phyloP scores from a whole-genome alignment of 1,140 invertebrate species.

The Bombus breviceps region DNA sequence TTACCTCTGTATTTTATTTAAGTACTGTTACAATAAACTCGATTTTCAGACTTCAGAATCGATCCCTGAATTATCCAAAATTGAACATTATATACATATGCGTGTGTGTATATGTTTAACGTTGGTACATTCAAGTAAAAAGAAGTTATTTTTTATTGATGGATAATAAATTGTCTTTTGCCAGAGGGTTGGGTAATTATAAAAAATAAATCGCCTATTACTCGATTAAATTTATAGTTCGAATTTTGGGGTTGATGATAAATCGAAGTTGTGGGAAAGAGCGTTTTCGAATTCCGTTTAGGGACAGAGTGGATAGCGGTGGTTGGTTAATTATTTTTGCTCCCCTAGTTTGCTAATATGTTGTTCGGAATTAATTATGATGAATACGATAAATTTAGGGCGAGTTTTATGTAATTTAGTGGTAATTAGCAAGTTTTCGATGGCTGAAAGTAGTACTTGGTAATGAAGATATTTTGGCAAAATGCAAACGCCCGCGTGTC shows the following conservation, averaged over 20 bases:
- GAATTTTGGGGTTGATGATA: not conserved
- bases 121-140: too few relatives aligned
- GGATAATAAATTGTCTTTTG: too few relatives aligned
- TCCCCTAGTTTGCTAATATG: not conserved
- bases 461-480: not conserved
- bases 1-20: too few relatives aligned
- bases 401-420: not conserved
- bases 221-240: not conserved
- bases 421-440: not conserved
- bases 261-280: not conserved
- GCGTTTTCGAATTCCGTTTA: not conserved
- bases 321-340: not conserved
- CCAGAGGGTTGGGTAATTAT: too few relatives aligned
- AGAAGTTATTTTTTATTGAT: too few relatives aligned
- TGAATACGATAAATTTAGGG: not conserved
- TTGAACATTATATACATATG: accelerated
- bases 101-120: accelerated
- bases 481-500: not conserved
- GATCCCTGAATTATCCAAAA: too few relatives aligned
- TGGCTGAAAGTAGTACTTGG: not conserved
- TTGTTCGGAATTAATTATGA: not conserved
- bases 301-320: too few relatives aligned
- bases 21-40: too few relatives aligned
- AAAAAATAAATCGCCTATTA: too few relatives aligned
- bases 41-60: too few relatives aligned